phyloP scores from a whole-genome alignment of 2,888 invertebrate species.

The Epinotia ramella region DNA sequence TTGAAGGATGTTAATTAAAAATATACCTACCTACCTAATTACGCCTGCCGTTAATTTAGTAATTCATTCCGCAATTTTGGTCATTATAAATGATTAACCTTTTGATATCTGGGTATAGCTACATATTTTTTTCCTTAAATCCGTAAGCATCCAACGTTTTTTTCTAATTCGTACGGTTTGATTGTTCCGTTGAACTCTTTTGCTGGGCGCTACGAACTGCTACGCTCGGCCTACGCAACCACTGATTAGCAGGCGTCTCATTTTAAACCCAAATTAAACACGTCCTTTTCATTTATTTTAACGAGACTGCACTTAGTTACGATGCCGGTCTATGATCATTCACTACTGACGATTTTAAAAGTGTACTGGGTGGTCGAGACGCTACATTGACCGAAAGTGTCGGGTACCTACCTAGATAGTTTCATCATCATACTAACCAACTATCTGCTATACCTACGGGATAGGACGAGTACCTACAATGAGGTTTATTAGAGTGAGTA shows the following conservation, averaged over 20 bases:
- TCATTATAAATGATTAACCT: conserved; percentile 13
- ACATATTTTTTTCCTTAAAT: background rate
- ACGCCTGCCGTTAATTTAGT: conserved; percentile 20
- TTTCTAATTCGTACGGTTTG: conserved; percentile 26
- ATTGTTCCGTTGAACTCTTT: conserved; percentile 74
- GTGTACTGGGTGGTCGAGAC: background rate
- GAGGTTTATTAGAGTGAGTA: conserved; percentile 22
- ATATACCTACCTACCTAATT: conserved; percentile 23
- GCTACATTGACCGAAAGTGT: background rate
- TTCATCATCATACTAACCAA: background rate
- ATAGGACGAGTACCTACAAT: background rate
- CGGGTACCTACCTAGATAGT: background rate
- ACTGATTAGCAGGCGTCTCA: background rate
- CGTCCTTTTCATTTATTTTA: background rate
- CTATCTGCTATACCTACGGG: background rate
- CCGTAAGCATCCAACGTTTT: background rate
- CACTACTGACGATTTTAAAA: background rate
- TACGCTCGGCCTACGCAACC: conserved; percentile 23
- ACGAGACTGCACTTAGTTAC: background rate
- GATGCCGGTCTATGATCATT: background rate
- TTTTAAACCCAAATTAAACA: background rate
- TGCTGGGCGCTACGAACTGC: conserved; percentile 56
- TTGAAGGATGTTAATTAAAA: conserved; percentile 5
- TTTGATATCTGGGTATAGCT: background rate
- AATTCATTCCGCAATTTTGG: conserved; percentile 5